Percentiles rank a stretch among this genome's conserved stretches.
These are phyloP conservation scores for Drosophila azteca DNA, from an alignment of 1,140 invertebrate species.

Conservation along the genomic window DNA sequence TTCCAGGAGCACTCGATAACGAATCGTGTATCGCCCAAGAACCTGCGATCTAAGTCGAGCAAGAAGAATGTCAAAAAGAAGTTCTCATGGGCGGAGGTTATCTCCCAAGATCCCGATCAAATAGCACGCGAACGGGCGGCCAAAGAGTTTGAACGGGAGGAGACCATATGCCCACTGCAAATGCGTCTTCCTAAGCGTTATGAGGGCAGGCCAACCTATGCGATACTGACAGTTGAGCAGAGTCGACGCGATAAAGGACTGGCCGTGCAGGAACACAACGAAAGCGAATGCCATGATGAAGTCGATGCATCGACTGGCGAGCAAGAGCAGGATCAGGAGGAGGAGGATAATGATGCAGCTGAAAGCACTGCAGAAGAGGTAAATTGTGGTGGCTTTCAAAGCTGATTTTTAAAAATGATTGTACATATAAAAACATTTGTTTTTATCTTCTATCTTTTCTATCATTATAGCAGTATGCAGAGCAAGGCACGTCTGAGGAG, in stretches of 20 bases:
- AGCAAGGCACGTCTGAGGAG: constrained; percentile 12
- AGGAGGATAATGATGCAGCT: constrained; percentile 3
- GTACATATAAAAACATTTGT: too few relatives aligned
- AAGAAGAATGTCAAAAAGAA: constrained; percentile 75
- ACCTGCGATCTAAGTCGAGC: constrained; percentile 81
- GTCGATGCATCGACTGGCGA: constrained; percentile 14
- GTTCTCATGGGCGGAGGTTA: constrained; percentile 82
- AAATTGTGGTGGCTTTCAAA: background rate
- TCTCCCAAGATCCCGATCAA: constrained; percentile 82
- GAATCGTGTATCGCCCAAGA: constrained; percentile 83
- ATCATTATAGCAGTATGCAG: constrained; percentile 12
- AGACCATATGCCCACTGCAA: constrained; percentile 66
- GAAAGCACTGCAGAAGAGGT: constrained; percentile 15
- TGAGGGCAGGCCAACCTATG: constrained; percentile 79
- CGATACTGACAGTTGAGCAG: constrained; percentile 74
- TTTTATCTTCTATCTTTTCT: background rate
- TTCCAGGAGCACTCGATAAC: constrained; percentile 76
- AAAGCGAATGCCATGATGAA: constrained; percentile 22
- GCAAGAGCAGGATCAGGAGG: constrained; percentile 17
- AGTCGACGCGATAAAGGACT: constrained; percentile 64
- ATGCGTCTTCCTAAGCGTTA: constrained; percentile 65
- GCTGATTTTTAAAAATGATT: too few relatives aligned
- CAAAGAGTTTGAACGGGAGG: constrained; percentile 82
- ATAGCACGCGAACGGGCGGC: constrained; percentile 81
- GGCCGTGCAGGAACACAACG: constrained; percentile 57